phyloP scores from a whole-genome alignment of 1,140 invertebrate species.

The Dermatophagoides farinae region DNA sequence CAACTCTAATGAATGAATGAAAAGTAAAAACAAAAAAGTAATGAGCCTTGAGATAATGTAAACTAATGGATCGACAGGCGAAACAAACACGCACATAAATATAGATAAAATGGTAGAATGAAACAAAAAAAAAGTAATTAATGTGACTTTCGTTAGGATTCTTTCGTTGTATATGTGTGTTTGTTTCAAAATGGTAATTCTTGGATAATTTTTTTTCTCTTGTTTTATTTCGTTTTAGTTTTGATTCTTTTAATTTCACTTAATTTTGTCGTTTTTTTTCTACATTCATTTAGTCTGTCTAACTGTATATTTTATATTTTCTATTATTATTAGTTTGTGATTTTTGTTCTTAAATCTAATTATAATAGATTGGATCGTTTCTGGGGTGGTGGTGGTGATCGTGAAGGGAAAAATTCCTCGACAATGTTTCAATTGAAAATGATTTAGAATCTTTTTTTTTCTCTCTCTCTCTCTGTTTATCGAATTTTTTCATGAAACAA shows the following conservation, averaged over 20 bases:
- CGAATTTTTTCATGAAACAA: neutral
- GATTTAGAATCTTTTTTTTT: neutral
- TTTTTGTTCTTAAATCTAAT: neutral
- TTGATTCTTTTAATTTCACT: neutral
- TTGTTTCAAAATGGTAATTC: neutral
- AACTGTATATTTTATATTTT: no score
- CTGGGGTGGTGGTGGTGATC: neutral
- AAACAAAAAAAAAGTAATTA: neutral
- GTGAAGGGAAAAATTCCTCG: neutral
- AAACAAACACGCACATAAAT: no score
- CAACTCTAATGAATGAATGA: no score
- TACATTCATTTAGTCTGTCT: no score
- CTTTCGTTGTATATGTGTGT: no score
- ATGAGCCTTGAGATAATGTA: constrained; percentile 4
- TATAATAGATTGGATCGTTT: neutral
- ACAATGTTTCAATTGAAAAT: neutral
- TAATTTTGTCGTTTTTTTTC: no score
- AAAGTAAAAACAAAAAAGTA: neutral
- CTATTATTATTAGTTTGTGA: neutral
- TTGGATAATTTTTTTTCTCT: neutral
- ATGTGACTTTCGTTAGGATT: constrained; percentile 1
- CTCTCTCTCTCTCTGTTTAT: neutral
- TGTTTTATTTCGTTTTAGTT: neutral
- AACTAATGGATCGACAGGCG: neutral
- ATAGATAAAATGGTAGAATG: no score